Percentiles rank a stretch among this genome's conserved stretches.
phyloP scores from a whole-genome alignment of 2,888 invertebrate genomes.

The Yponomeuta malinellus region DNA sequence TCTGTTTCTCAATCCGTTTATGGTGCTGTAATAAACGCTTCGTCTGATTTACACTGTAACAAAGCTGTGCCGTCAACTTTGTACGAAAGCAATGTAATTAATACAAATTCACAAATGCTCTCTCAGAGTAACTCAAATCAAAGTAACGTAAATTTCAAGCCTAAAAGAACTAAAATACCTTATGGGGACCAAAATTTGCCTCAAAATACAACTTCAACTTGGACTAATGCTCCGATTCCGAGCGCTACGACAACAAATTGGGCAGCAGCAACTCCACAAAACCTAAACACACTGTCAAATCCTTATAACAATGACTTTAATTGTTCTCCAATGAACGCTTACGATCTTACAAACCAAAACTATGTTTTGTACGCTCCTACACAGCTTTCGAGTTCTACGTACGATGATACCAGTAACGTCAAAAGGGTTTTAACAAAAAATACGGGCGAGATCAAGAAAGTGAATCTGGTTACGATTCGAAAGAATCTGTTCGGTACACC shows the following conservation, averaged over 20 bases:
- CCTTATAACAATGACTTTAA: background rate
- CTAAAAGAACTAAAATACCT: background rate
- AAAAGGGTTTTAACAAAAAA: background rate
- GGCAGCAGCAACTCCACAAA: background rate
- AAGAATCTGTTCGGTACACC: background rate
- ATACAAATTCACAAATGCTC: background rate
- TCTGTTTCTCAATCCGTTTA: background rate
- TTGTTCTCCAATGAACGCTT: background rate
- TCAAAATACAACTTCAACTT: background rate
- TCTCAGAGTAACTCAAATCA: background rate
- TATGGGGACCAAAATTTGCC: background rate
- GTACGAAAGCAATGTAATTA: background rate
- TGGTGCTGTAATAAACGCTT: background rate
- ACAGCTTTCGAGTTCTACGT: background rate
- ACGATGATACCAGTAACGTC: background rate
- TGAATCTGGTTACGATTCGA: background rate
- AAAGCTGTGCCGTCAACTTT: background rate
- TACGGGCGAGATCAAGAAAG: background rate
- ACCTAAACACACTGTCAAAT: background rate
- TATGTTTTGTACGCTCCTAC: background rate
- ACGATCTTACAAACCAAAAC: background rate
- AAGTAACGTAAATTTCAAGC: background rate
- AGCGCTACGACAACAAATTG: background rate
- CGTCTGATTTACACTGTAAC: background rate
- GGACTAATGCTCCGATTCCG: background rate